These are phyloP conservation scores for Amblyjoppa proteus DNA, from an alignment of 2,888 invertebrate genomes.

Conservation along the genomic window DNA sequence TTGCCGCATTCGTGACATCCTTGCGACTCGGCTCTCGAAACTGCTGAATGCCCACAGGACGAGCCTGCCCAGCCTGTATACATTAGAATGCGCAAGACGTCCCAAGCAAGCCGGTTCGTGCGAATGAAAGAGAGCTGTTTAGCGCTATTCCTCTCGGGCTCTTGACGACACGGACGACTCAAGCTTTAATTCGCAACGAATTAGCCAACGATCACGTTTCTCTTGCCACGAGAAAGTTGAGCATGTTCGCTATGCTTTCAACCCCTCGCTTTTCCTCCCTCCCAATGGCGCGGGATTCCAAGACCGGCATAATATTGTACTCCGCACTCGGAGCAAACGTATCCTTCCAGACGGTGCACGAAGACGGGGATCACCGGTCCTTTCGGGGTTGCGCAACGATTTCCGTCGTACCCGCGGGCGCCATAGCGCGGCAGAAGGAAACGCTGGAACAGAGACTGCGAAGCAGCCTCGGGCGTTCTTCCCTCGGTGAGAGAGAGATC, in stretches of 20 bases:
- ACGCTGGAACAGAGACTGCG: conserved; percentile 3
- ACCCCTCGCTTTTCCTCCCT: background rate
- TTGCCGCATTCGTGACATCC: too few relatives aligned
- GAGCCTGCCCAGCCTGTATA: background rate
- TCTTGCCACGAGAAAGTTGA: conserved; percentile 6
- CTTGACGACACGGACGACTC: background rate
- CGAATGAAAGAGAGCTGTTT: conserved; percentile 16
- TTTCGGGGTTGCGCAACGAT: conserved; percentile 12
- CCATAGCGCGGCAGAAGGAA: background rate
- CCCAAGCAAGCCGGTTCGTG: background rate
- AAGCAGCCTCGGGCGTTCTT: conserved; percentile 49
- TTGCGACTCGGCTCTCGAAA: background rate
- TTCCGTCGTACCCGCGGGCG: background rate
- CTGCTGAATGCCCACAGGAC: background rate
- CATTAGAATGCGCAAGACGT: background rate
- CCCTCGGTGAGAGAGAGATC: conserved; percentile 76
- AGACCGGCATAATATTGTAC: conserved; percentile 34
- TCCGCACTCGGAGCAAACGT: background rate
- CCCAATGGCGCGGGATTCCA: background rate
- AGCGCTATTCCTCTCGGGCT: background rate
- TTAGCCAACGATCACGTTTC: conserved; percentile 20
- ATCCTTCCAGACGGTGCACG: background rate
- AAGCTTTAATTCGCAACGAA: conserved; percentile 25
- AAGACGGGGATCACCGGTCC: conserved; percentile 18
- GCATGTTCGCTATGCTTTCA: background rate